Base-by-base conservation (phyloP, 2,113 vertebrate species). In the Zosterops borbonicus region DNA sequence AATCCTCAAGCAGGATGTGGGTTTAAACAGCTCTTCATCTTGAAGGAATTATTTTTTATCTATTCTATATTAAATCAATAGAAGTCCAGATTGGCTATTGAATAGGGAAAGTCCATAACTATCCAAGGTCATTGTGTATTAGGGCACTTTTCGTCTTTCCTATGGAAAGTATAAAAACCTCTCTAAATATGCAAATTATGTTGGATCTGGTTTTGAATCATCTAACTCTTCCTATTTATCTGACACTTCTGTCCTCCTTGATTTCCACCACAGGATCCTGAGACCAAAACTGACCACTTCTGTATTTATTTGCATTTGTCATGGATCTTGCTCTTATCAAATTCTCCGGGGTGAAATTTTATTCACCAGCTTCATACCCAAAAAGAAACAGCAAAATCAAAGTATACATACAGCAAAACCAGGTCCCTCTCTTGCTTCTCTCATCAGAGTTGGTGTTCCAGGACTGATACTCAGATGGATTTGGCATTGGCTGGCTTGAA, bases 331-430 rank as follows among this genome's bases (percentile, higher is more conserved):
- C 8, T 39, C 13, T 12, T 39, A 3, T 28, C 2, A 1, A 46
- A 33, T 14, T 70, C 29, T 33, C 7, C 28, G 12, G 19, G 53
- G 9, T 12, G 41, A 16, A 12, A 14, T 53, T 87, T 69, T 53
- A 42, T 70, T 92, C 3, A 3, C 46, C n/a, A 60, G 24, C 44
- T 92, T 82, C 13, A 20, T 14, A n/a, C 18, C 42, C 19, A 35
- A 12, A 42, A 68, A 58, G 6, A 20, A 70, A 35, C 33, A 55
- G 17, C 52, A 82, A 31, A 59, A 9, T 28, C 31, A 6, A 73
- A 41, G 3, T 1, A 7, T 17, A 49, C 3, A 9, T 6, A 1
- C 21, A 75, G 19, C 3, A 20, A 75, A 63, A 76, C 1, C 12
- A 28, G 16, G 27, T 50, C 29, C 5, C 6, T 53, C 14, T 24